Evolutionary conservation across 2,797 vertebrate species (phyloP), one percentile per base, ranked within the genome.

Genomic region (Acanthurus lineatus): DNA sequence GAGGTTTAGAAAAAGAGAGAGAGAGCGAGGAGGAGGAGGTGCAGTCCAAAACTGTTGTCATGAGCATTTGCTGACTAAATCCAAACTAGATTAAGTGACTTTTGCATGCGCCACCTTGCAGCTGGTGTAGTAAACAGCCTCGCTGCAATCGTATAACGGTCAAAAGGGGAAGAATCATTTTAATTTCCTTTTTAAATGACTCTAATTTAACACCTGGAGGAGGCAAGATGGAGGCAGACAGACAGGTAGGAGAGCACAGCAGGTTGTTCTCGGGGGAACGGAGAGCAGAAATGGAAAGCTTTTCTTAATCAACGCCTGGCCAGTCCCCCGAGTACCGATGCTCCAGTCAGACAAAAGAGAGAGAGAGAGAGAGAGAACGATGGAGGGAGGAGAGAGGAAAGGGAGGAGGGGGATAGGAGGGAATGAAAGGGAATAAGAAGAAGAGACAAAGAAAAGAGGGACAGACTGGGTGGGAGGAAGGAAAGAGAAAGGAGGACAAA

Each of bases 251-350:
- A 77, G 63, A 22, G 42, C 80, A 73, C 75, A 77, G 86, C 88
- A 86, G 76, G 84, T 84, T 61, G 73, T 42, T 77, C 86, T 86
- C 82, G 6, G 17, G 77, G 82, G 87, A 85, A 66, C 59, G 12
- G 16, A 32, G 35, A 61, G 76, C 76, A 65, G 79, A 77, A 72
- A 81, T 49, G 82, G 68, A 81, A 20, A 81, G 76, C 54, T 77
- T 11, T 48, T 87, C 88, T 90, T 91, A 89, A 93, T 91, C 81
- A 88, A 89, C 59, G 73, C 81, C 69, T 62, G 65, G 80, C 47
- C 42, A 15, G 59, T 83, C 87, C 73, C 83, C 63, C 0, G 72
- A 82, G 91, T 38, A 38, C 64, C 0, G 75, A 79, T 61, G 57
- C 77, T 68, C 49, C 81, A 87, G 81, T 49, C 80, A 78, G 84